These are phyloP conservation scores for Characodon lateralis DNA, from an alignment of 2,797 vertebrate species.

Conservation along the genomic window DNA sequence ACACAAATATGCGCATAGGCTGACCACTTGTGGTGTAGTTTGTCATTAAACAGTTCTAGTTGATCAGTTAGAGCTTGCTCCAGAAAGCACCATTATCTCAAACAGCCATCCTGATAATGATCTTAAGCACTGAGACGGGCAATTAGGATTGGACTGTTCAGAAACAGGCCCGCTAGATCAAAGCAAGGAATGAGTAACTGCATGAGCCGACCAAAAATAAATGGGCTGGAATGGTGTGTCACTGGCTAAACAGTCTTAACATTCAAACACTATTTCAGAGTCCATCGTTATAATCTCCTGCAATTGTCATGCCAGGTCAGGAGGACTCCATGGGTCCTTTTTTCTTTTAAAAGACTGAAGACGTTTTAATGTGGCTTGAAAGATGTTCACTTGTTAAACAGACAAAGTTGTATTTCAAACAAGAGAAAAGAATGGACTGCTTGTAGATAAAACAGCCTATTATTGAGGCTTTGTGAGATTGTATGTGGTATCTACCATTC, in stretches of 20 bases:
- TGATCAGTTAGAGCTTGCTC: conserved; percentile 55
- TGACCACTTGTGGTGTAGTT: conserved; percentile 65
- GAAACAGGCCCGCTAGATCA: conserved; percentile 60
- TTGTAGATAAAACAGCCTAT: conserved; percentile 55
- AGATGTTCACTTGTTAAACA: conserved; percentile 55
- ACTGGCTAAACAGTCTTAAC: conserved; percentile 55
- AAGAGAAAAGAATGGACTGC: conserved; percentile 32
- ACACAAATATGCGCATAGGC: conserved; percentile 41
- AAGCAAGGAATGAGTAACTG: conserved; percentile 52
- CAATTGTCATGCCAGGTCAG: conserved; percentile 51
- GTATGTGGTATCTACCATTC: conserved; percentile 49
- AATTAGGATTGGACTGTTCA: conserved; percentile 69
- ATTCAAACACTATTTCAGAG: conserved; percentile 53
- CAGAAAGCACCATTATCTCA: conserved; percentile 67
- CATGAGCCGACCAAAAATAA: conserved; percentile 55
- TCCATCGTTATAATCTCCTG: conserved; percentile 58
- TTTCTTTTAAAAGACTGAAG: conserved; percentile 34
- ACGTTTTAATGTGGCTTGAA: conserved; percentile 60
- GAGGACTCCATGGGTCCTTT: conserved; percentile 34
- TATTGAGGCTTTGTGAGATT: conserved; percentile 34
- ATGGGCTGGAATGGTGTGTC: conserved; percentile 63
- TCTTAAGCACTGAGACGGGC: conserved; percentile 74
- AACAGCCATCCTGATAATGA: conserved; percentile 67
- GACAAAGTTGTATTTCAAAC: conserved; percentile 55
- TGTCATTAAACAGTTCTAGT: conserved; percentile 59